Evolutionary conservation across 1,140 invertebrate species (phyloP), one percentile per base, ranked within the genome.

Genomic region (Diabrotica undecimpunctata): DNA sequence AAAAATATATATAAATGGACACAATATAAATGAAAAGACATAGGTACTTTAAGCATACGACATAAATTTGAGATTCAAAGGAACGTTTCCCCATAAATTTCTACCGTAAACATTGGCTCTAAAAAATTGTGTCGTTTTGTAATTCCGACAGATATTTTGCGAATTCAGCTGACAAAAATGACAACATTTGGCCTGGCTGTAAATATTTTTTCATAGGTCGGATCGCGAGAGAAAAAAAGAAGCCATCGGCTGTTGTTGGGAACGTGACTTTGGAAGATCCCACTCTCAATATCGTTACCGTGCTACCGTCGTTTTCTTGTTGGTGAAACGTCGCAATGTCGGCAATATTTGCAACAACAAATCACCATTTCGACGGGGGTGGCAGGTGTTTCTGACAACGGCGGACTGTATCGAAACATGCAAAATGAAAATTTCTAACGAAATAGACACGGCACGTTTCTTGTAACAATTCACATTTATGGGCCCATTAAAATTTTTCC

Each of bases 321-420:
- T 39, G 58, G 58, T n/a, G 41, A 60, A 60, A 60, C 35, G 58
- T 60, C 9, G 41, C 41, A 60, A 60, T 51, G 58, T 60, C 9
- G 58, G 58, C 58, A 60, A 60, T 60, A 60, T 60, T 60, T 60
- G 58, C 58, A 60, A 60, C 58, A 60, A 60, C 58, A 60, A 60
- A 60, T 60, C 58, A 60, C 58, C 39, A 35, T 60, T 60, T 60
- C 25, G 13, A 60, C 53, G 9, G 39, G 41, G n/a, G 46, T 6
- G 58, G 13, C 58, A 60, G 58, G 58, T 60, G 58, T 60, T 60
- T 46, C 14, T 7, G 58, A 60, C 58, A 35, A 50, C 58, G 41
- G 9, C 58, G 58, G 50, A 60, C 58, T 50, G 58, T 60, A 60
- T 60, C 41, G 46, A 39, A 60, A 60, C 12, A 60, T 60, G 37